These are phyloP conservation scores for Dysdera silvatica DNA, from an alignment of 1,140 invertebrate species.

Conservation along the genomic window DNA sequence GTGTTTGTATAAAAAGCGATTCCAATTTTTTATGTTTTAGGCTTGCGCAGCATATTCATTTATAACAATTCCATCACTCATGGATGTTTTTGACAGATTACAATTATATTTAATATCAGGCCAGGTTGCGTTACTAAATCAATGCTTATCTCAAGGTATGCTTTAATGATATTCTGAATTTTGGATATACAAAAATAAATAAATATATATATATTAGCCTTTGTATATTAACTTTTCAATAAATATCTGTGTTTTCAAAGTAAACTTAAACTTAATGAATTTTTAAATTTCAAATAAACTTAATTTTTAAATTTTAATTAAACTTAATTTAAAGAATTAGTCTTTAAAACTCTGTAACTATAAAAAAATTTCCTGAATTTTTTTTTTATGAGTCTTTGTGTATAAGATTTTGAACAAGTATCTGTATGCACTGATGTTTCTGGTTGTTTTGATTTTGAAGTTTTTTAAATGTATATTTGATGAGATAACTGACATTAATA, in stretches of 20 bases:
- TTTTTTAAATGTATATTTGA: too few species aligned
- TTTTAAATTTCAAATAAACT: too few species aligned
- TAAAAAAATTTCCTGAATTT: too few species aligned
- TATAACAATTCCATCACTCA: conserved; percentile 89
- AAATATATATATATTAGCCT: neutral
- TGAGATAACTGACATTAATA: too few species aligned
- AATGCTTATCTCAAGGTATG: conserved; percentile 82
- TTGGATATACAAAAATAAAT: neutral
- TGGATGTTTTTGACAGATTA: conserved; percentile 62
- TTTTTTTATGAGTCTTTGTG: neutral
- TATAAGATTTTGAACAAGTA: neutral
- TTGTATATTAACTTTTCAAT: too few species aligned
- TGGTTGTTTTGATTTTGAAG: too few species aligned
- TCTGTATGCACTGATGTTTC: neutral
- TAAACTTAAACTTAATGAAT: too few species aligned
- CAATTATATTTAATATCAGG: conserved; percentile 79
- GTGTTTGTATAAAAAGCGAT: neutral
- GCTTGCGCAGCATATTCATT: conserved; percentile 93
- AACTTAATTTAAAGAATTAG: too few species aligned
- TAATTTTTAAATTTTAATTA: too few species aligned
- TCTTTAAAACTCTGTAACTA: too few species aligned
- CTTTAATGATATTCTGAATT: neutral
- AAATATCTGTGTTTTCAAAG: too few species aligned
- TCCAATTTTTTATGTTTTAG: conserved; percentile 35
- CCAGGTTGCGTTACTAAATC: conserved; percentile 79